These are phyloP conservation scores for Apodemia duryi DNA, from an alignment of 2,888 invertebrate genomes.

Conservation along the genomic window DNA sequence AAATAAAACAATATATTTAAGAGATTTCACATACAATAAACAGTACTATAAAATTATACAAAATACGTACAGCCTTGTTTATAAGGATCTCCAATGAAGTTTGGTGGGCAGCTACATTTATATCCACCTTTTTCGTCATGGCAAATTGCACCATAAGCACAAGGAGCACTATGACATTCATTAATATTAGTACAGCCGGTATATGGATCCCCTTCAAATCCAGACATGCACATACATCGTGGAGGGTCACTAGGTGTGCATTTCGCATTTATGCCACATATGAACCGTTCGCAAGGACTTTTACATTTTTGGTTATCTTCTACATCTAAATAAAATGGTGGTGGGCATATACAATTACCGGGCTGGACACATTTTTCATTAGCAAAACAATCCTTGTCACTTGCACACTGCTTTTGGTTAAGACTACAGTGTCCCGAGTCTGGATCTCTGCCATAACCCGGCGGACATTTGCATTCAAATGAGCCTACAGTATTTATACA, in stretches of 20 bases:
- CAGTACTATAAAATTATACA: background rate
- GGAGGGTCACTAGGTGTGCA: constrained; percentile 94
- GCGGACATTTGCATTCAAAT: constrained; percentile 89
- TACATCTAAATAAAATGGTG: constrained; percentile 92
- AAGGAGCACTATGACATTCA: constrained; percentile 91
- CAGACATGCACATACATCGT: constrained; percentile 91
- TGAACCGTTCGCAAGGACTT: constrained; percentile 94
- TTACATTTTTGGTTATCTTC: constrained; percentile 92
- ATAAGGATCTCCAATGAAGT: constrained; percentile 91
- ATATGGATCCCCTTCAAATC: constrained; percentile 92
- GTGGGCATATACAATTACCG: constrained; percentile 94
- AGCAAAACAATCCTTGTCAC: constrained; percentile 89
- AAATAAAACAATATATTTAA: constrained; percentile 10
- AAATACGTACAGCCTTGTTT: constrained; percentile 86
- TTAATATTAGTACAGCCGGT: constrained; percentile 91
- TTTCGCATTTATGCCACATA: constrained; percentile 93
- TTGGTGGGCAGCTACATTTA: constrained; percentile 90
- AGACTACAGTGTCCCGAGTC: constrained; percentile 90
- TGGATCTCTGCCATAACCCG: constrained; percentile 89
- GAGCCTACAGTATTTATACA: constrained; percentile 90
- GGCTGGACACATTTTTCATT: constrained; percentile 96
- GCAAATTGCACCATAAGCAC: constrained; percentile 93
- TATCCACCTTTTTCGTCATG: constrained; percentile 92
- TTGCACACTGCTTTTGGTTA: constrained; percentile 89
- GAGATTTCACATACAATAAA: background rate